Evolutionary conservation across 2,113 vertebrate genomes (phyloP).

Genomic region (Ranitomeya imitator): DNA sequence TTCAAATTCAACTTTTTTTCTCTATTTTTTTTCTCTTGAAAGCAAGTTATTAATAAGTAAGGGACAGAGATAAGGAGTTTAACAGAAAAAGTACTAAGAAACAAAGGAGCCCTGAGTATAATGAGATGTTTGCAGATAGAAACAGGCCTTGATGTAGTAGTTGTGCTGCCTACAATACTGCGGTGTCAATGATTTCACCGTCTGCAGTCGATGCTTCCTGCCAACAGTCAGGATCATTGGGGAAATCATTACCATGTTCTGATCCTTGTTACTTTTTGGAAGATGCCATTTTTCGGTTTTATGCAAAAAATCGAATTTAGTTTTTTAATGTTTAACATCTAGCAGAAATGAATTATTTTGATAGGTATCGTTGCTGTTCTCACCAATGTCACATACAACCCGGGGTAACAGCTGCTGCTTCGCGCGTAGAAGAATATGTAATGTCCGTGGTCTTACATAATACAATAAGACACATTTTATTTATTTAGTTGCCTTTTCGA

Average conservation of each 20-base stretch:
- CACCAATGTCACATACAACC: neutral
- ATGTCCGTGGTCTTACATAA: neutral
- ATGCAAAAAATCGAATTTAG: neutral
- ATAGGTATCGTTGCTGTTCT: neutral
- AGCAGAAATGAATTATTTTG: neutral
- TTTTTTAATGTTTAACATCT: neutral
- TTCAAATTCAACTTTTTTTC: too few relatives aligned
- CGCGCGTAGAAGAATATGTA: neutral
- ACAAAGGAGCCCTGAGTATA: too few relatives aligned
- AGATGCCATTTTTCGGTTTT: neutral
- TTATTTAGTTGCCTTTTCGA: neutral
- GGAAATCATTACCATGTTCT: neutral
- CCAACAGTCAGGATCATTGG: neutral
- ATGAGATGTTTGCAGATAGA: neutral
- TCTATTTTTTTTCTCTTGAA: too few relatives aligned
- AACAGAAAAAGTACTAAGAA: too few relatives aligned
- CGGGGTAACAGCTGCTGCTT: neutral
- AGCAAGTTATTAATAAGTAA: too few relatives aligned
- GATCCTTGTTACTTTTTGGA: neutral
- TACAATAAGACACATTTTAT: conserved; percentile 21
- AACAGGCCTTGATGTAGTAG: neutral
- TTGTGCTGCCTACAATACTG: neutral
- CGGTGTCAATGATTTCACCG: neutral
- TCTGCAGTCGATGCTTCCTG: neutral
- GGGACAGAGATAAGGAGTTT: too few relatives aligned